Evolutionary conservation across 1,140 invertebrate genomes (phyloP), one percentile per base, ranked within the genome.

Genomic region (Hesperophylax magnus): DNA sequence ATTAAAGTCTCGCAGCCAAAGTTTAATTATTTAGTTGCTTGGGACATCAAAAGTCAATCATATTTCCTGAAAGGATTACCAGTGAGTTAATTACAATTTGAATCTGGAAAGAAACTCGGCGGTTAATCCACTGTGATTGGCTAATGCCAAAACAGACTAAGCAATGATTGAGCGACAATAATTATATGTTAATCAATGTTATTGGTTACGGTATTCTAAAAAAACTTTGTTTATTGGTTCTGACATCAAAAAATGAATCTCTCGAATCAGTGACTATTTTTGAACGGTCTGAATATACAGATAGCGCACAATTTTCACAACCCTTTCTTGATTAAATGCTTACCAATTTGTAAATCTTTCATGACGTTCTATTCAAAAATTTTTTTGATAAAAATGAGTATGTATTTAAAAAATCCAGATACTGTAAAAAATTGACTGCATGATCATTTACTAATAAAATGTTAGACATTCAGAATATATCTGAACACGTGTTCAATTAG

Each of bases 21-120:
- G 65, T 69, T 69, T n/a, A 69, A 39, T 69, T 69, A 69, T 69
- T 69, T 47, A 69, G 27, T 52, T 69, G 65, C 65, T 69, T 3
- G 17, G 65, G 34, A 69, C 34, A 69, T 69, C 65, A 69, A 69
- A 69, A 69, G 65, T 69, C 27, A 69, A 69, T 69, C 65, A 69
- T 69, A 69, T 69, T 69, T 20, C n/a, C n/a, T 47, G n/a, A 47
- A 69, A 39, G 65, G 65, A 18, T 69, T 69, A 39, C 65, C 27
- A 69, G 27, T 9, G 22, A 69, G 65, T 39, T 69, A 47, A 69
- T 69, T 39, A 69, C 65, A 47, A 9, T 69, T 69, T 69, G 39
- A 39, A 39, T 69, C 15, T 65, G 24, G 7, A 65, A 65, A 65
- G 24, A 58, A 58, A 58, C n/a, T 58, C 20, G 9, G 56, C 6